Evolutionary conservation across 2,888 invertebrate genomes (phyloP).

Genomic region (Leucophora obtusa): DNA sequence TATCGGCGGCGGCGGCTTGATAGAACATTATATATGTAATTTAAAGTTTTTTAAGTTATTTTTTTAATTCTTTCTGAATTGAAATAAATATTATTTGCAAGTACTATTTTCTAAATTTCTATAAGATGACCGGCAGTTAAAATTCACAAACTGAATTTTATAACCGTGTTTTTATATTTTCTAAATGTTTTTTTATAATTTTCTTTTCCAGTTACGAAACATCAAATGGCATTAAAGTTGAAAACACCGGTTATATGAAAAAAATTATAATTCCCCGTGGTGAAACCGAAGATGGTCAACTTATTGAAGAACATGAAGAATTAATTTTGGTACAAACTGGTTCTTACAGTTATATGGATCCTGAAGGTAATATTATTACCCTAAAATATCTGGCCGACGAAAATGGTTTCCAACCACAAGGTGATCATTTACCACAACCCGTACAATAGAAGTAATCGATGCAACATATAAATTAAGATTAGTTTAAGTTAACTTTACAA

Average conservation of each 20-base stretch:
- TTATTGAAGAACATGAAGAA: conserved; percentile 81
- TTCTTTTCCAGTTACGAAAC: conserved; percentile 84
- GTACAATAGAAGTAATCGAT: conserved; percentile 71
- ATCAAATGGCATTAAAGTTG: conserved; percentile 87
- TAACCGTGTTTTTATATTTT: background rate
- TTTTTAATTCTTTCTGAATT: too few species aligned
- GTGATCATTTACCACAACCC: conserved; percentile 82
- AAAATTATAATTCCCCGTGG: conserved; percentile 79
- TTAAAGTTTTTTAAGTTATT: too few species aligned
- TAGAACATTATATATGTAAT: too few species aligned
- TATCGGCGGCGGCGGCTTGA: too few species aligned
- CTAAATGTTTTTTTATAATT: too few species aligned
- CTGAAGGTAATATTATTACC: conserved; percentile 84
- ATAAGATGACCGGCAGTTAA: too few species aligned
- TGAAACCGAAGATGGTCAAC: conserved; percentile 78
- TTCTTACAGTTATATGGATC: conserved; percentile 85
- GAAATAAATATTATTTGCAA: too few species aligned
- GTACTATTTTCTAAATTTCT: too few species aligned
- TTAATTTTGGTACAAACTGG: conserved; percentile 83
- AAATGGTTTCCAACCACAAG: conserved; percentile 85
- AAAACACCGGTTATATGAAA: conserved; percentile 86
- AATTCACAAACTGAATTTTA: too few species aligned
- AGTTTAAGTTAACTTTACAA: conserved; percentile 40
- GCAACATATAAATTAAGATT: conserved; percentile 29
- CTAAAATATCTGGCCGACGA: conserved; percentile 85